Evolutionary conservation across 2,888 invertebrate species (phyloP).

Genomic region (Zygothrica quintamaculata): DNA sequence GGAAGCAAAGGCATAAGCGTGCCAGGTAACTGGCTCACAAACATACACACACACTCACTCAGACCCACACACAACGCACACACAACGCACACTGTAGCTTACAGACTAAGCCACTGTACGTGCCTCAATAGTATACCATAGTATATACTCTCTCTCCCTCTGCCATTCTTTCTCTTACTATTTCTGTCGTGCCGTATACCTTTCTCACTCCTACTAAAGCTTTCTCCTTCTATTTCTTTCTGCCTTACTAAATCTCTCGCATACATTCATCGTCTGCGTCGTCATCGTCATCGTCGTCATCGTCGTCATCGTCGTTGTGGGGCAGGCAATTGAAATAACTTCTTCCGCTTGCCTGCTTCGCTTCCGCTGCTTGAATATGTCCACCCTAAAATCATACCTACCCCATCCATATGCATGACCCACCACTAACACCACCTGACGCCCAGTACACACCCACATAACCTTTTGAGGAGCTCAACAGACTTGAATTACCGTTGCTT

Average conservation of each 20-base stretch:
- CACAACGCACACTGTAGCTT: slow-evolving; percentile 24
- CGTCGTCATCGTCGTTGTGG: slow-evolving; percentile 39
- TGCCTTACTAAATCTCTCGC: slow-evolving; percentile 8
- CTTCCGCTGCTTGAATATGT: slow-evolving; percentile 78
- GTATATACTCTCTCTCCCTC: slow-evolving; percentile 9
- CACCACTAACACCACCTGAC: background rate
- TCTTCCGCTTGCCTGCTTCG: slow-evolving; percentile 76
- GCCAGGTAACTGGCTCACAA: slow-evolving; percentile 75
- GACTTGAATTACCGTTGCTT: slow-evolving; percentile 67
- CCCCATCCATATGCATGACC: background rate
- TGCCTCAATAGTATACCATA: slow-evolving; percentile 43
- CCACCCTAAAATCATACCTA: slow-evolving; percentile 61
- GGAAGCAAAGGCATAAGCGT: slow-evolving; percentile 61
- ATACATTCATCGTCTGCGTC: slow-evolving; percentile 8
- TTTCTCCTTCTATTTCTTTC: slow-evolving; percentile 2
- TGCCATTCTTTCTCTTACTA: slow-evolving; percentile 1
- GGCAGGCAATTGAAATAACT: slow-evolving; percentile 76
- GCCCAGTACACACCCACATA: slow-evolving; percentile 30
- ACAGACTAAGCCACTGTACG: slow-evolving; percentile 69
- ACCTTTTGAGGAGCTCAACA: slow-evolving; percentile 63
- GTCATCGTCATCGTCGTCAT: slow-evolving; percentile 38
- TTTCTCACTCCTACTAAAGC: background rate
- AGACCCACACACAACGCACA: slow-evolving; percentile 12
- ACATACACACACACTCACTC: slow-evolving; percentile 6
- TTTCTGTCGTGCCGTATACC: slow-evolving; percentile 4